Evolutionary conservation across 2,888 invertebrate species (phyloP).

Genomic region (Portevinia maculata): DNA sequence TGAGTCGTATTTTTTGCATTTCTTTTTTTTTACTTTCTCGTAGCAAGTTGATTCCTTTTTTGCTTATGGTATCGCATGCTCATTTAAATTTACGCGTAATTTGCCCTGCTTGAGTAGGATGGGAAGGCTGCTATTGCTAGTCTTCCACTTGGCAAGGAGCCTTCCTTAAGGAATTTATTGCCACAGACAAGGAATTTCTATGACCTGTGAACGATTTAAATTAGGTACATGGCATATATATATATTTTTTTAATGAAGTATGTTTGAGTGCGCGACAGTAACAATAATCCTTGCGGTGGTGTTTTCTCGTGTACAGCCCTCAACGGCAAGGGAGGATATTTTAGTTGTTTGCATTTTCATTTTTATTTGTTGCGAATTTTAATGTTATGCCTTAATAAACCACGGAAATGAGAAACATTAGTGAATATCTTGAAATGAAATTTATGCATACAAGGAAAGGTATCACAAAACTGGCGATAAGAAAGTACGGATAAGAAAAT

Average conservation of each 20-base stretch:
- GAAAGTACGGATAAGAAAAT: too few species aligned
- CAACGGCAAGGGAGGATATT: too few species aligned
- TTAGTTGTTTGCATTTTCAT: conserved; percentile 3
- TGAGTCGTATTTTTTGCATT: neutral
- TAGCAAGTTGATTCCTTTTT: neutral
- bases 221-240: conserved; percentile 4
- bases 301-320: neutral
- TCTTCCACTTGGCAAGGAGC: too few species aligned
- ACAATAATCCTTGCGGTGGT: conserved; percentile 14
- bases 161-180: conserved; percentile 23
- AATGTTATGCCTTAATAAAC: conserved; percentile 25
- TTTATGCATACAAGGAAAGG: neutral
- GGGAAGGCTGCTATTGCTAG: too few species aligned
- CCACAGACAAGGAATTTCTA: conserved; percentile 23
- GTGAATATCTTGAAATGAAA: conserved; percentile 30
- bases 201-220: conserved; percentile 40
- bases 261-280: conserved; percentile 32
- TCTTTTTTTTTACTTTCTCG: neutral
- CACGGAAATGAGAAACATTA: neutral
- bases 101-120: too few species aligned
- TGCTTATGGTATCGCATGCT: neutral
- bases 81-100: conserved; percentile 51
- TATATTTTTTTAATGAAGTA: conserved; percentile 33
- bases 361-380: conserved; percentile 31
- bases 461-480: too few species aligned